Evolutionary conservation across 2,888 invertebrate species (phyloP), one percentile per base, ranked within the genome.

Genomic region (Mesorhabditis spiculigera): DNA sequence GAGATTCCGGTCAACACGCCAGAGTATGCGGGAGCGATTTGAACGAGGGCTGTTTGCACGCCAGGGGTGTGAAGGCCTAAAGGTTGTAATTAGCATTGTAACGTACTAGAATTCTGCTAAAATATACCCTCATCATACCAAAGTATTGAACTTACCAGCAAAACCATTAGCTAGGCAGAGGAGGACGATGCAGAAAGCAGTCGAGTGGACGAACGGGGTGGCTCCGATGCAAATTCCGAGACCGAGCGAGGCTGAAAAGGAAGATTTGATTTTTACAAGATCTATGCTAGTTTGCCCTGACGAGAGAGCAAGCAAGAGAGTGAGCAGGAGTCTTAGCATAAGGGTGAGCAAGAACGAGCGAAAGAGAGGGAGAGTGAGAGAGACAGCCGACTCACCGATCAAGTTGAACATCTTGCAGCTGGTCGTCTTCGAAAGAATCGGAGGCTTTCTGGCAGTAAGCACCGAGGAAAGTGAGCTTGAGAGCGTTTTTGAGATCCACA

Each of bases 41-140:
- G 84, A n/a, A 84, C 76, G n/a, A 84, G 71, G 4, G 84, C 84
- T 4, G 84, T 83, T 71, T 81, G 83, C 8, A 84, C 84, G 45
- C 84, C 84, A 5, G 84, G 84, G 4, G 84, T 83, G 70, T 84
- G 84, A 44, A 84, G 77, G 41, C 83, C 83, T 82, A 45, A 63
- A 73, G 67, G 41, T 65, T 8, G 13, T 16, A 63, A 13, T 50
- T 50, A 50, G 58, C 8, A 50, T 13, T 50, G 58, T 13, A 50
- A 50, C 28, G 28, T 28, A 28, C 58, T 50, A 50, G 58, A 50
- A 13, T 50, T 50, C 58, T n/a, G 8, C 3, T n/a, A n/a, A 50
- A n/a, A n/a, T 50, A 28, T 28, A 28, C 28, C 28, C 28, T 28
- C 28, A 28, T 28, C 28, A 28, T 28, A 28, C 28, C 28, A 28